phyloP scores from a whole-genome alignment of 2,888 invertebrate species.

The Sturmia bella region DNA sequence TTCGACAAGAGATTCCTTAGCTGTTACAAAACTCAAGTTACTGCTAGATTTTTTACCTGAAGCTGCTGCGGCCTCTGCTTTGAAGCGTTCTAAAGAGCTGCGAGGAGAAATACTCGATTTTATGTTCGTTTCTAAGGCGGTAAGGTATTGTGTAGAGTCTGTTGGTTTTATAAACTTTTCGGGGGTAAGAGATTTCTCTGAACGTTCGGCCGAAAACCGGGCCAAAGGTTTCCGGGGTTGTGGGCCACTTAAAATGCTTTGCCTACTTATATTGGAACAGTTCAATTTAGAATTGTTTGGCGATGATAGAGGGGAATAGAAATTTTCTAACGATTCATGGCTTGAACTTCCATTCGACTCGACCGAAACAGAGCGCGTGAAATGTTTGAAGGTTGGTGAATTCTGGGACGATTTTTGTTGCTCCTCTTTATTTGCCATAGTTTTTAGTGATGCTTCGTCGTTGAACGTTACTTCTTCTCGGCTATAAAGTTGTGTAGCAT shows the following conservation, averaged over 20 bases:
- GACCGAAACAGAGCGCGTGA: slow-evolving; percentile 59
- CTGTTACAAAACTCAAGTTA: slow-evolving; percentile 39
- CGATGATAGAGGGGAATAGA: slow-evolving; percentile 73
- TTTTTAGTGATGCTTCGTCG: slow-evolving; percentile 18
- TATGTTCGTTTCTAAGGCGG: background rate
- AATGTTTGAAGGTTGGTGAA: slow-evolving; percentile 1
- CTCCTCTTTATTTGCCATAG: background rate
- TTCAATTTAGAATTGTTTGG: slow-evolving; percentile 71
- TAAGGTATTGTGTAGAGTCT: slow-evolving; percentile 9
- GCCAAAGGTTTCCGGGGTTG: slow-evolving; percentile 73
- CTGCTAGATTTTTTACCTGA: slow-evolving; percentile 1
- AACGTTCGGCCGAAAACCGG: slow-evolving; percentile 66
- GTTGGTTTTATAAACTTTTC: slow-evolving; percentile 27
- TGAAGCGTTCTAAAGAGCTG: slow-evolving; percentile 27
- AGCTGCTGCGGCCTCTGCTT: background rate
- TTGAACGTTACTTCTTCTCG: slow-evolving; percentile 31
- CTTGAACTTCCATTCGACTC: slow-evolving; percentile 60
- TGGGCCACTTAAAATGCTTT: slow-evolving; percentile 71
- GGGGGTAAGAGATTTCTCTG: slow-evolving; percentile 61
- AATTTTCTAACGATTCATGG: slow-evolving; percentile 71
- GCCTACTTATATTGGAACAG: slow-evolving; percentile 42
- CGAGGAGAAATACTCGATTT: slow-evolving; percentile 18
- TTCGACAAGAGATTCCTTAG: slow-evolving; percentile 41
- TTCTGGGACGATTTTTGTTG: no score
- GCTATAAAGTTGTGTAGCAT: background rate